Base-by-base conservation (phyloP, 2,797 vertebrate genomes). In the Yasuhikotakia modesta region DNA sequence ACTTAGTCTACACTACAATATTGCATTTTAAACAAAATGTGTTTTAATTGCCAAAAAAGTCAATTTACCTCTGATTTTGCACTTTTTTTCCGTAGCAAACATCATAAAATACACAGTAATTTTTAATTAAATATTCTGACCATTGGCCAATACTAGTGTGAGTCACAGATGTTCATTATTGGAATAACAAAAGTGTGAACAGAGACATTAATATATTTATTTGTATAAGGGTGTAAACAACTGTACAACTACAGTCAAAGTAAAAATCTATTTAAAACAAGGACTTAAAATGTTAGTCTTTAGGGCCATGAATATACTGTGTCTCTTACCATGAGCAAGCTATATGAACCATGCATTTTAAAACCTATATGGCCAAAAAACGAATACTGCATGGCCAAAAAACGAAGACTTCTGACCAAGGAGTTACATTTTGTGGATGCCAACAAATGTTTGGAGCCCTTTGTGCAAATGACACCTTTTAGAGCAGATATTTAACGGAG, bases 361-460 rank as follows among this genome's bases (percentile, higher is more conserved):
- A 93, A 94, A 92, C 91, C 93, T 91, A 92, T 90, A 88, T 85
- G 91, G 91, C 90, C 90, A 91, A 87, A 80, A 86, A 86, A 90
- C 78, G 57, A 83, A 89, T 87, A 89, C 88, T 85, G 82, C 66
- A 48, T 71, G 70, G n/a, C n/a, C n/a, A n/a, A n/a, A n/a, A n/a
- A n/a, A n/a, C n/a, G n/a, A n/a, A 73, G 78, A 84, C 81, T 63
- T 48, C 21, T 64, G 45, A 65, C 69, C 60, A 63, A 32, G 16
- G 27, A 30, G 27, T n/a, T 63, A 55, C 58, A 70, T 61, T 66
- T 79, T 60, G 58, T 19, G 46, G 21, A 50, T 50, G 70, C 19
- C 16, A 22, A 66, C 60, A 74, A 70, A 22, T 58, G 55, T 64
- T 22, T 11, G 4, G 43, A 73, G 70, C 4, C 43, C 43, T 64